Evolutionary conservation across 2,888 invertebrate genomes (phyloP), one percentile per base, ranked within the genome.

Genomic region (Mimumesa dahlbomi): DNA sequence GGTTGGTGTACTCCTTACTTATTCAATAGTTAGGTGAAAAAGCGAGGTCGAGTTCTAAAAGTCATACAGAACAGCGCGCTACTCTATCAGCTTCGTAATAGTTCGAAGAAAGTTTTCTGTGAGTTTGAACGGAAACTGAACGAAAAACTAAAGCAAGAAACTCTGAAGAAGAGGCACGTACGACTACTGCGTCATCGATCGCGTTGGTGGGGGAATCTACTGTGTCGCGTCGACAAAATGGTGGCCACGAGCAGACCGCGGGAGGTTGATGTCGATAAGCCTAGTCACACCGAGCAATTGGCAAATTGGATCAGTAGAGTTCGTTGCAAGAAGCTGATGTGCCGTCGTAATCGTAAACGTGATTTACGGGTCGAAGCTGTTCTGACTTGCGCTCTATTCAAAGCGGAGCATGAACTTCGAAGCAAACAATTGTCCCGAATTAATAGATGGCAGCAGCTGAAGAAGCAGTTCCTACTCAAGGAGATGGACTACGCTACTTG

Each of bases 331-430:
- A 93, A 93, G 84, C 84, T 89, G 74, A 90, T 88, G 82, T 91
- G 91, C 81, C 91, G 91, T 88, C 90, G 91, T 83, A 92, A 90
- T 89, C 91, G 91, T 84, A 92, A 91, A 79, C 92, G 92, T 82
- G 92, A 93, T 87, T 89, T 93, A 73, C 91, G 93, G 79, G 90
- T 93, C 79, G 92, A 93, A 88, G 93, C 94, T 79, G 92, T 94
- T 82, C 90, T 94, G 85, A 91, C 92, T 77, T 90, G 91, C 84
- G 92, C 93, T 40, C 87, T 94, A 57, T 85, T 85, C 71, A 91
- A 91, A 74, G 93, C 94, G 2, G 92, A 93, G 84, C 89, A 87
- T 75, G 93, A 93, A 83, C 90, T 94, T 64, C 88, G 92, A 77
- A 87, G 87, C 80, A 93, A 93, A 89, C 93, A 94, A 89, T 90